These are phyloP conservation scores for Pseudomyrmex concolor DNA, from an alignment of 1,140 invertebrate species.

Conservation along the genomic window DNA sequence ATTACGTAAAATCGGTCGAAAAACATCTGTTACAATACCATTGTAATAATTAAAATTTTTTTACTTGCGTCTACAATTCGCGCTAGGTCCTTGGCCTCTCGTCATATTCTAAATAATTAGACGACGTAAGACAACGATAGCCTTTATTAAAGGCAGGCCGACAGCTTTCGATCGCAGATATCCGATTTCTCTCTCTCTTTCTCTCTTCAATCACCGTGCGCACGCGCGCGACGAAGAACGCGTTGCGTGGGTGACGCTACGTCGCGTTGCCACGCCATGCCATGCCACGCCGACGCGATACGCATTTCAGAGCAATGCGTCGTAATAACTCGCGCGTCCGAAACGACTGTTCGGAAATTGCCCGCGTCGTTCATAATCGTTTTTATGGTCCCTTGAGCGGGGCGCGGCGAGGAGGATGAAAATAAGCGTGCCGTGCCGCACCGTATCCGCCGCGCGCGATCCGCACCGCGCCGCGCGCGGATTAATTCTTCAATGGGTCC, in stretches of 20 bases:
- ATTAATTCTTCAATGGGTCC: too few relatives aligned
- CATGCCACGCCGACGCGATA: background rate
- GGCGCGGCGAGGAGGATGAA: background rate
- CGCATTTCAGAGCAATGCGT: slow-evolving; percentile 32
- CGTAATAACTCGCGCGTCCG: slow-evolving; percentile 18
- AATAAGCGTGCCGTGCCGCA: background rate
- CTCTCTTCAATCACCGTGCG: background rate
- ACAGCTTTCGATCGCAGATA: slow-evolving; percentile 26
- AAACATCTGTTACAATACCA: too few relatives aligned
- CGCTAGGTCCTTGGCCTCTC: too few relatives aligned
- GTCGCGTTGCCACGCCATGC: background rate
- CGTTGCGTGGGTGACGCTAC: background rate
- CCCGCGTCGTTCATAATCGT: slow-evolving; percentile 30
- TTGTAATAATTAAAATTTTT: too few relatives aligned
- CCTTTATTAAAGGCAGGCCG: slow-evolving; percentile 9
- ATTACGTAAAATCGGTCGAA: too few relatives aligned
- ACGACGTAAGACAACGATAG: slow-evolving; percentile 47
- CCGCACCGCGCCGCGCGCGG: background rate
- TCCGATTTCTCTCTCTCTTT: background rate
- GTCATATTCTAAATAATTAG: slow-evolving; percentile 53
- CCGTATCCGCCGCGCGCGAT: background rate
- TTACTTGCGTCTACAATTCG: too few relatives aligned
- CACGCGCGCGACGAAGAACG: background rate
- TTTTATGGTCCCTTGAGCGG: slow-evolving; percentile 7
- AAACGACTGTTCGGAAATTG: slow-evolving; percentile 25